Base-by-base conservation (phyloP, 2,888 invertebrate genomes). In the Prosapia bicincta region DNA sequence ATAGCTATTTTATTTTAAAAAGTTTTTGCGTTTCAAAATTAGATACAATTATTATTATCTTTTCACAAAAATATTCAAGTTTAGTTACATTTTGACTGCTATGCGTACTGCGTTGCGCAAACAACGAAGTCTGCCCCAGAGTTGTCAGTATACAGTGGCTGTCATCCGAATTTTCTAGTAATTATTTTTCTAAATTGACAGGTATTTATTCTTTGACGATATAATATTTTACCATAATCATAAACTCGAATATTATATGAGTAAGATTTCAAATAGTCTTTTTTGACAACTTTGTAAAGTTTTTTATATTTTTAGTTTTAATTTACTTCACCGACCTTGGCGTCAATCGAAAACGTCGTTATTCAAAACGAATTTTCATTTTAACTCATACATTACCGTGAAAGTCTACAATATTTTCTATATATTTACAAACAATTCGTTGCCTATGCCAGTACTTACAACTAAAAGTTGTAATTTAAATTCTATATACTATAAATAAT, bases 131-230 rank as follows among this genome's bases (percentile, higher is more conserved):
- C 71, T 74, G 76, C 75, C 74, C 75, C 67, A 72, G 72, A 77
- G 77, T 76, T 78, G 78, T 78, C 78, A 78, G 71, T 76, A 69
- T 75, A 67, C 26, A 38, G 71, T 71, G 67, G 71, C 66, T 75
- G 75, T 75, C 75, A 75, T 66, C 69, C 28, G 70, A 71, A 71
- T 25, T 43, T 69, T 74, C 38, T 54, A 25, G 66, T 54, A 54
- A n/a, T 54, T 54, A 54, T 54, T 54, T 54, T 54, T 54, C 54
- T 54, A 54, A 54, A 54, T 20, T 54, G 20, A 54, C 54, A 54
- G 54, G 54, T 54, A 54, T 54, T 54, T 54, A 54, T 20, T 20
- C 54, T 54, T 54, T 54, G 54, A 54, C n/a, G 38, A 20, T 54
- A 54, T 26, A 30, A 30, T 66, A 30, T 66, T 72, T 72, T 28